These are phyloP conservation scores for Rhorus exstirpatorius DNA, from an alignment of 2,888 invertebrate genomes.

Conservation along the genomic window DNA sequence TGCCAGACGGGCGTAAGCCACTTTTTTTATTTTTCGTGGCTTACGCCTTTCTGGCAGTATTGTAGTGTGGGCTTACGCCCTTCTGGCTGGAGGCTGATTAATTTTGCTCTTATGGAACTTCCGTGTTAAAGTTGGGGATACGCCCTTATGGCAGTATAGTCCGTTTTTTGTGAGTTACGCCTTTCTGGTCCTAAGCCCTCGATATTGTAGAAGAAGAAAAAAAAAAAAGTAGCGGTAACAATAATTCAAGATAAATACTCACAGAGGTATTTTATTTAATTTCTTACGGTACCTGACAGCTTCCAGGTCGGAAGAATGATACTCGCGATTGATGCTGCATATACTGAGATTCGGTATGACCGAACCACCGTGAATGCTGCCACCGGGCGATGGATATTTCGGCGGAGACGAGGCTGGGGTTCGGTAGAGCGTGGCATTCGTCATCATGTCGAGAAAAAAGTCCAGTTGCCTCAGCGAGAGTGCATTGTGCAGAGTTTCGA, in stretches of 20 bases:
- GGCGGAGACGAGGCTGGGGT: constrained; percentile 92
- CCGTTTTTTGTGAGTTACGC: no score
- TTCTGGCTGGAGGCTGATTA: no score
- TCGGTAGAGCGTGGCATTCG: constrained; percentile 90
- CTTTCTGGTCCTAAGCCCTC: no score
- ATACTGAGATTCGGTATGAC: constrained; percentile 78
- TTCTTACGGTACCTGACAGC: constrained; percentile 82
- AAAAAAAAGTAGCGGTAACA: constrained; percentile 12
- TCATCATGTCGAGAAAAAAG: constrained; percentile 95
- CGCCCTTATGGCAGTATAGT: no score
- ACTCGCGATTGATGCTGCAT: constrained; percentile 80
- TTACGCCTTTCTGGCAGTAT: no score
- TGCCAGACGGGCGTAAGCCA: no score
- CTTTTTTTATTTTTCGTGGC: no score
- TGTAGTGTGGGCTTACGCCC: no score
- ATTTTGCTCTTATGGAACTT: no score
- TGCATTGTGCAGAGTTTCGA: constrained; percentile 99
- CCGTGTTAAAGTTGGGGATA: no score
- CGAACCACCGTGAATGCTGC: constrained; percentile 77
- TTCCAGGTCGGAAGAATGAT: constrained; percentile 81
- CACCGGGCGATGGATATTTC: constrained; percentile 88
- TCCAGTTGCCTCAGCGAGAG: constrained; percentile 97
- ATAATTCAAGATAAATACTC: constrained; percentile 72
- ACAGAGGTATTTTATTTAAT: constrained; percentile 74
- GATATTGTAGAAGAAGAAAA: no score